Conservation (phyloP, 2,113 vertebrate genomes). For the Oenanthe oenanthe region DNA sequence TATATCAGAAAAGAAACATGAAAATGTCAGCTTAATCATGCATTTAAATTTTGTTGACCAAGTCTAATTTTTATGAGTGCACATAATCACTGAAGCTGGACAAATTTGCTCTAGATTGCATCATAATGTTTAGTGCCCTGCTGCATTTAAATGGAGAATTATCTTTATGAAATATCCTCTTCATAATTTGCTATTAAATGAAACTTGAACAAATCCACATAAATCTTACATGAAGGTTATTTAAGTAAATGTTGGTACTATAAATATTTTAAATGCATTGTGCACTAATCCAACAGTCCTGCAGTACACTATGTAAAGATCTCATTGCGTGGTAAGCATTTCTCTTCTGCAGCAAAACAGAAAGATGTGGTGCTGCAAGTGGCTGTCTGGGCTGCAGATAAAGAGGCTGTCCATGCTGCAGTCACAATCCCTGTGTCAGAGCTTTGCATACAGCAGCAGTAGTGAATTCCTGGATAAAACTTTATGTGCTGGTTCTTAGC, state of each 20-base stretch:
- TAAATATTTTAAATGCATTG: conserved; percentile 78
- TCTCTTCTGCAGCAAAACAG: neutral
- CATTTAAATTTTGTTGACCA: conserved; percentile 85
- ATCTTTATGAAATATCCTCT: conserved; percentile 80
- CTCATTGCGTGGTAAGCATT: neutral
- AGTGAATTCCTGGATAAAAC: neutral
- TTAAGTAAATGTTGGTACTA: conserved; percentile 76
- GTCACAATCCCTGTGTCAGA: neutral
- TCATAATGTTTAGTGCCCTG: conserved; percentile 80
- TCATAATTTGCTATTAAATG: conserved; percentile 79
- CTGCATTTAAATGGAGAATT: conserved; percentile 84
- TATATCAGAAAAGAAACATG: conserved; percentile 82
- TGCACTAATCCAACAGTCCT: conserved; percentile 66
- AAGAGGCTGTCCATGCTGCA: neutral
- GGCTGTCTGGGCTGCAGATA: neutral
- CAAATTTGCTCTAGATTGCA: conserved; percentile 81
- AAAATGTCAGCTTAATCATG: conserved; percentile 84
- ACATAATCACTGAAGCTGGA: conserved; percentile 82
- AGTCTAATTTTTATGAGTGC: conserved; percentile 81
- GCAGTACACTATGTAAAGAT: conserved; percentile 55
- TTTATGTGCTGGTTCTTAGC: neutral
- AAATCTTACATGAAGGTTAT: conserved; percentile 77
- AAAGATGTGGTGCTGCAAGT: neutral
- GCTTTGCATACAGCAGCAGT: neutral
- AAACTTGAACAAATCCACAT: conserved; percentile 79